These are phyloP conservation scores for Indri indri DNA, from an alignment of 2,113 vertebrate genomes.

Conservation along the genomic window DNA sequence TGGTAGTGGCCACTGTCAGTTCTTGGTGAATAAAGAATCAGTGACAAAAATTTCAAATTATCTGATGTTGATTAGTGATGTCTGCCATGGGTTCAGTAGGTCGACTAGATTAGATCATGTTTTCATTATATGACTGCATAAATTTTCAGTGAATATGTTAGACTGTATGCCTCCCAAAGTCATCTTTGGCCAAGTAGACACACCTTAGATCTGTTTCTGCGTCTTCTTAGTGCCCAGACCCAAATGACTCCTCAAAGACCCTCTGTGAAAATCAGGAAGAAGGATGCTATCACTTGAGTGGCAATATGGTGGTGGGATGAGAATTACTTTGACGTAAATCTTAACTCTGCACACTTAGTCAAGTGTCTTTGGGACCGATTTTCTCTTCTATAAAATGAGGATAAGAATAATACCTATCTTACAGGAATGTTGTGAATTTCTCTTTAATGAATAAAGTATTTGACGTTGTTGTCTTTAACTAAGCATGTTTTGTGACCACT, in stretches of 20 bases:
- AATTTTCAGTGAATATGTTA: background rate
- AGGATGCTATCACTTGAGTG: background rate
- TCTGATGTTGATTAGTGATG: background rate
- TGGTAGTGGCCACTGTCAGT: background rate
- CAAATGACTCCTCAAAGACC: background rate
- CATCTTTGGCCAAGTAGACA: background rate
- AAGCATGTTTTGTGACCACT: background rate
- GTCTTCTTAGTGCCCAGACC: background rate
- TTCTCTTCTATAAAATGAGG: background rate
- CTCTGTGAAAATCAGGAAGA: background rate
- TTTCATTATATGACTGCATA: background rate
- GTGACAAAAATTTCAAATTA: background rate
- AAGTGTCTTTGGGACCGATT: background rate
- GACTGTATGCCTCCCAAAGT: background rate
- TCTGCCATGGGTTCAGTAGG: background rate
- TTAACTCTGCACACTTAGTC: background rate
- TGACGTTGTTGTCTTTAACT: background rate
- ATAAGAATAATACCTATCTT: background rate
- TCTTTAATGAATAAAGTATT: background rate
- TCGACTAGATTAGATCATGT: background rate
- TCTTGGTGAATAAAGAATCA: background rate
- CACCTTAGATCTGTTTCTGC: background rate
- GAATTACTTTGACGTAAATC: background rate
- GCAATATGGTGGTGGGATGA: background rate
- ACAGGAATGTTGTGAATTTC: background rate